phyloP scores from a whole-genome alignment of 2,888 invertebrate species.

The Apantesis nais region DNA sequence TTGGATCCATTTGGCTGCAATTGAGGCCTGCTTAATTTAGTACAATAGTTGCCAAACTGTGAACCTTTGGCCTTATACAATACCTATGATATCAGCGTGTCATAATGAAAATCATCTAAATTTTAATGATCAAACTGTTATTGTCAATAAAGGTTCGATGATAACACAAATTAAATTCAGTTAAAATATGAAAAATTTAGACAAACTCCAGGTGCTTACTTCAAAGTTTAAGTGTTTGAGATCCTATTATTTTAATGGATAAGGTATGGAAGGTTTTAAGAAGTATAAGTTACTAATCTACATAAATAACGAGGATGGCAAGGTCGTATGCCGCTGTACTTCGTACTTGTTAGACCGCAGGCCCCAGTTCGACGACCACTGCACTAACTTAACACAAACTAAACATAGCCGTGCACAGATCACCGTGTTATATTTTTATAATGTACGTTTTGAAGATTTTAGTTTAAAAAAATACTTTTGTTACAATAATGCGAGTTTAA shows the following conservation, averaged over 20 bases:
- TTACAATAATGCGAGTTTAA: slow-evolving; percentile 25
- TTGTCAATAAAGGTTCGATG: neutral
- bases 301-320: neutral
- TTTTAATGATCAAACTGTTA: neutral
- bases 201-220: neutral
- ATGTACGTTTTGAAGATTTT: slow-evolving; percentile 10
- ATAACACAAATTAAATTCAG: too few species aligned
- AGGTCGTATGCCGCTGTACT: neutral
- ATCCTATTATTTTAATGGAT: neutral
- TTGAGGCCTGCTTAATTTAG: slow-evolving; percentile 5
- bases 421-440: slow-evolving; percentile 4
- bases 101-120: neutral
- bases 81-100: neutral
- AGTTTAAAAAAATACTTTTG: slow-evolving; percentile 24
- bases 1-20: slow-evolving; percentile 62
- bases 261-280: neutral
- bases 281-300: neutral
- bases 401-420: slow-evolving; percentile 4
- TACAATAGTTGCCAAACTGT: neutral
- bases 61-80: neutral
- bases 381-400: slow-evolving; percentile 10
- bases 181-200: neutral
- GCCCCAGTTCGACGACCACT: slow-evolving; percentile 9
- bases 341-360: neutral
- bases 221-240: neutral